A percentile compares a stretch with the other conserved stretches of the same genome.
Conservation (phyloP, 2,888 invertebrate genomes). For the Tuberolachnus salignus region DNA sequence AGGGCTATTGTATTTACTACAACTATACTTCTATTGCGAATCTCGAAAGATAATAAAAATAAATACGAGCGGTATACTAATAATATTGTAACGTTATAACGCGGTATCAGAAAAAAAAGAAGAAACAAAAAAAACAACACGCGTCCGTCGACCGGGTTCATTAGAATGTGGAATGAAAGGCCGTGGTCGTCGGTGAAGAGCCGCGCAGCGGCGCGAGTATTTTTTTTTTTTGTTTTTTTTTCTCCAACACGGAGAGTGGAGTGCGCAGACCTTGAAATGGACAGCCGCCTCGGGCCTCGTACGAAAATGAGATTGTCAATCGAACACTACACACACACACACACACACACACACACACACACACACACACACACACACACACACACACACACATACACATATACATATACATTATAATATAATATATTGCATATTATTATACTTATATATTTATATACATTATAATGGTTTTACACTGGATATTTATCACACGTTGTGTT, state of each 20-base stretch:
- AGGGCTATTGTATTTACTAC: too few relatives aligned
- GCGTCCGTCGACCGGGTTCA: slow-evolving; percentile 47
- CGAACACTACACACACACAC: slow-evolving; percentile 2
- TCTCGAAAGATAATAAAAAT: not conserved
- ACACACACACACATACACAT: too few relatives aligned
- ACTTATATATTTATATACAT: not conserved
- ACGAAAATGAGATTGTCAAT: slow-evolving; percentile 53
- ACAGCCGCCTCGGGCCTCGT: slow-evolving; percentile 49
- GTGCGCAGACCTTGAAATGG: slow-evolving; percentile 54
- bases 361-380: not conserved
- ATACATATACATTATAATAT: not conserved
- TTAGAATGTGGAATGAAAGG: slow-evolving; percentile 55
- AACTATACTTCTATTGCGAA: too few relatives aligned
- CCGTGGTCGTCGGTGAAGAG: slow-evolving; percentile 26
- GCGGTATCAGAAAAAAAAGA: too few relatives aligned
- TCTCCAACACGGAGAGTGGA: slow-evolving; percentile 27
- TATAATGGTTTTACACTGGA: slow-evolving; percentile 21
- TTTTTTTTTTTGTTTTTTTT: slow-evolving; percentile 16
- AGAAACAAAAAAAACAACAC: too few relatives aligned
- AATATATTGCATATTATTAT: not conserved
- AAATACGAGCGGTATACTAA: not conserved
- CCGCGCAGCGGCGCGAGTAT: slow-evolving; percentile 53
- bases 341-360: not conserved
- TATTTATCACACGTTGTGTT: slow-evolving; percentile 19
- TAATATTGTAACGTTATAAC: not conserved